A percentile compares a stretch with the other conserved stretches of the same genome.
Evolutionary conservation across 2,113 vertebrate genomes (phyloP).

Genomic region (Chamaetylas fuelleborni): DNA sequence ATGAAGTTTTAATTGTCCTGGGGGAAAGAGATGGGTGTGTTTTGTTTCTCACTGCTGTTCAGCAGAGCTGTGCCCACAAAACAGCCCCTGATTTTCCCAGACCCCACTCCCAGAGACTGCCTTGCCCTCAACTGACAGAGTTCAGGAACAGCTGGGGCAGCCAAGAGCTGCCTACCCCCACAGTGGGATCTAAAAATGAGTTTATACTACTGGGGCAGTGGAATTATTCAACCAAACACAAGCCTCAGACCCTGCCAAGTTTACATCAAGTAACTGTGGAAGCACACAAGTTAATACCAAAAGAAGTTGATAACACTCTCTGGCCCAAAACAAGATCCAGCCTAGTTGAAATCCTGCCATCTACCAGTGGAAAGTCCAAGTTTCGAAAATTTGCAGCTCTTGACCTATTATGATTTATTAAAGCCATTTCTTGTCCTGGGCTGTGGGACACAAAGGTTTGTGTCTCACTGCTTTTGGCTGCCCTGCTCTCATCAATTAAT

Average conservation of each 20-base stretch:
- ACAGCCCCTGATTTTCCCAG: background rate
- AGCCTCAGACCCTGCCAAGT: background rate
- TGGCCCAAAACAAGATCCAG: background rate
- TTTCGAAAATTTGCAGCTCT: background rate
- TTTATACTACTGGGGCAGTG: background rate
- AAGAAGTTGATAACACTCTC: background rate
- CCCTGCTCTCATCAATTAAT: conserved; percentile 5
- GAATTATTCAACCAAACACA: background rate
- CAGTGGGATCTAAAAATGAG: background rate
- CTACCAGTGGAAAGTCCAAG: background rate
- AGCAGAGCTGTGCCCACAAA: background rate
- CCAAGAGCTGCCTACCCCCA: background rate
- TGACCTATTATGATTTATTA: background rate
- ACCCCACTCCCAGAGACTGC: background rate
- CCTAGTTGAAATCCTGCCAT: background rate
- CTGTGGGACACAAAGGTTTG: background rate
- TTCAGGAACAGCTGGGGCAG: background rate
- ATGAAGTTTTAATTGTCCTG: background rate
- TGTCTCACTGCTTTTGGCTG: background rate
- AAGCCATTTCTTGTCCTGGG: background rate
- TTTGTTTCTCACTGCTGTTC: background rate
- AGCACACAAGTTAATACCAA: background rate
- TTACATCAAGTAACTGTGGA: background rate
- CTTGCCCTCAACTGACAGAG: background rate
- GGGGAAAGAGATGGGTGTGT: background rate